phyloP scores from a whole-genome alignment of 2,113 vertebrate species.

The Albula goreensis region DNA sequence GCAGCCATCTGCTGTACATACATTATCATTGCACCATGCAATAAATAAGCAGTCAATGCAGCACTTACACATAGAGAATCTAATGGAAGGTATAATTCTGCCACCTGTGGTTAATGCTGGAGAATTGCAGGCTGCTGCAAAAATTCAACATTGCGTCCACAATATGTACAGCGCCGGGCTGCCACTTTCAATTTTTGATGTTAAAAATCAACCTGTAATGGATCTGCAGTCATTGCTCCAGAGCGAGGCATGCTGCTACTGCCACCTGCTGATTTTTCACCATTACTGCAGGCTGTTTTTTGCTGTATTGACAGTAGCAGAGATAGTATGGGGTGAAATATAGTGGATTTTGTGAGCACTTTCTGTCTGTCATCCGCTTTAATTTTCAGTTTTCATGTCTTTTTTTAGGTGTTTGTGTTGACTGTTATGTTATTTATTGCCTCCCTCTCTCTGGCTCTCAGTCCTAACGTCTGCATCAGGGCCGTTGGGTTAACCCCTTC shows the following conservation, averaged over 20 bases:
- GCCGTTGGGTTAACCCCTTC: background rate
- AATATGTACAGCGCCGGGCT: conserved; percentile 47
- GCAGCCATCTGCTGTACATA: conserved; percentile 62
- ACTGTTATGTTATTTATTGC: background rate
- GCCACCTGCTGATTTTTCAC: conserved; percentile 48
- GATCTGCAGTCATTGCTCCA: conserved; percentile 66
- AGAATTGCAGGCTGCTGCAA: conserved; percentile 49
- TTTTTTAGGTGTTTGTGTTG: background rate
- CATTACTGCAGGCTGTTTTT: conserved; percentile 37
- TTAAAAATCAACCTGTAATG: conserved; percentile 53
- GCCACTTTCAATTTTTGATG: conserved; percentile 36
- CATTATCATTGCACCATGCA: conserved; percentile 45
- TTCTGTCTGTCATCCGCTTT: background rate
- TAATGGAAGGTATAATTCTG: conserved; percentile 61
- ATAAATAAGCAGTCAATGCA: conserved; percentile 60
- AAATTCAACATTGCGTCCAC: conserved; percentile 58
- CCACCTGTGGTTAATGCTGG: conserved; percentile 58
- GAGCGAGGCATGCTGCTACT: conserved; percentile 50
- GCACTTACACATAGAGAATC: conserved; percentile 49
- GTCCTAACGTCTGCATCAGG: background rate
- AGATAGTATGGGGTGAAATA: background rate
- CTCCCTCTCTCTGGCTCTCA: background rate
- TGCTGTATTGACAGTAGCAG: background rate
- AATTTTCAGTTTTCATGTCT: background rate
- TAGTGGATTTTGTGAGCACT: background rate